Conservation (phyloP, 1,140 invertebrate genomes). For the Pseudomyrmex cubaensis region DNA sequence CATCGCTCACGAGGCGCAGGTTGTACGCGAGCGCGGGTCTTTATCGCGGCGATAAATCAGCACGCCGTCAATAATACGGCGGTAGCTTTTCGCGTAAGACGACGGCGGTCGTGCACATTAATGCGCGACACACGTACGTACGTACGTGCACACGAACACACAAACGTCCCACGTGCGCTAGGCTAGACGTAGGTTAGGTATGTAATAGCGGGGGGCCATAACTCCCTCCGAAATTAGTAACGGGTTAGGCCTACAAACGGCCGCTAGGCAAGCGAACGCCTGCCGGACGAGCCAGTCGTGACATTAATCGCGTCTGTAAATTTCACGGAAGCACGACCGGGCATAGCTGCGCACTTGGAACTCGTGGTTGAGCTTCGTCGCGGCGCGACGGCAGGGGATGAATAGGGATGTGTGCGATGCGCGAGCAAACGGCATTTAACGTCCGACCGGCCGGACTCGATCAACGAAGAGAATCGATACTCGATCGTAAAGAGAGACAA, state of each 20-base stretch:
- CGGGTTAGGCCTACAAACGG: conserved; percentile 78
- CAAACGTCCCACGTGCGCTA: neutral
- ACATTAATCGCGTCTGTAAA: conserved; percentile 82
- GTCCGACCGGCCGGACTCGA: conserved; percentile 29
- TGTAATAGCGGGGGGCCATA: conserved; percentile 75
- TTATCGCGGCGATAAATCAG: conserved; percentile 77
- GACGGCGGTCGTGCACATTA: conserved; percentile 39
- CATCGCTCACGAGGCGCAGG: neutral
- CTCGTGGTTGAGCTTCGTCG: conserved; percentile 46
- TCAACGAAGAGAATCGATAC: conserved; percentile 53
- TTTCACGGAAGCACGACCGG: conserved; percentile 73
- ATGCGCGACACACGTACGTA: conserved; percentile 26
- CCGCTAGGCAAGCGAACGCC: conserved; percentile 55
- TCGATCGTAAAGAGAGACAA: neutral
- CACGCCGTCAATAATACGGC: conserved; percentile 61
- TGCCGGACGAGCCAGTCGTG: conserved; percentile 69
- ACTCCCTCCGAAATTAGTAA: conserved; percentile 81
- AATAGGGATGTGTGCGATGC: neutral
- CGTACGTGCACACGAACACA: no score
- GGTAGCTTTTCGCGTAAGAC: conserved; percentile 45
- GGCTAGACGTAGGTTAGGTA: conserved; percentile 45
- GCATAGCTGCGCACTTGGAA: conserved; percentile 68
- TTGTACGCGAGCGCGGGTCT: conserved; percentile 60
- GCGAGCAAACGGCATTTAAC: conserved; percentile 32
- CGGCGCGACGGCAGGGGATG: neutral